These are phyloP conservation scores for Alsophila aescularia DNA, from an alignment of 2,888 invertebrate species.

Conservation along the genomic window DNA sequence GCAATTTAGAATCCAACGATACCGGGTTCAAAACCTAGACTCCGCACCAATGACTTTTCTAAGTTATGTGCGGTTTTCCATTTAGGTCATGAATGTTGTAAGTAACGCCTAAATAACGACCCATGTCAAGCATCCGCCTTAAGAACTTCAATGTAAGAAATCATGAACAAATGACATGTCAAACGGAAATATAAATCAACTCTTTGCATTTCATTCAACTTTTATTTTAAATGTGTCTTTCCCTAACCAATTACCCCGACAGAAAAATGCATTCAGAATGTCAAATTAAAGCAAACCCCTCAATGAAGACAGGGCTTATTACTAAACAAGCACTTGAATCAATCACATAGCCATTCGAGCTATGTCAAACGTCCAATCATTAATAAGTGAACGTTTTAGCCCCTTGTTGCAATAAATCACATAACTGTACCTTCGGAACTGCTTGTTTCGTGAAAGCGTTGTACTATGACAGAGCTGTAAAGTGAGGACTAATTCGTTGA, in stretches of 20 bases:
- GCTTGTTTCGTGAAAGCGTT: not conserved
- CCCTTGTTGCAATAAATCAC: conserved; percentile 4
- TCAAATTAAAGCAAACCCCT: conserved; percentile 14
- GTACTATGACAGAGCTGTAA: conserved; percentile 6
- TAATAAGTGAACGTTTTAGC: not conserved
- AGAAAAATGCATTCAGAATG: conserved; percentile 8
- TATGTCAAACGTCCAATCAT: conserved; percentile 27
- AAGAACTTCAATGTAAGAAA: too few relatives aligned
- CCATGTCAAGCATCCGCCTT: too few relatives aligned
- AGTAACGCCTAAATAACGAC: too few relatives aligned
- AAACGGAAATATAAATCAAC: not conserved
- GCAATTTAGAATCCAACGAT: too few relatives aligned
- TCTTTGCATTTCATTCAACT: not conserved
- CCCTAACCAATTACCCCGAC: conserved; percentile 1
- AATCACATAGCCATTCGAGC: conserved; percentile 28
- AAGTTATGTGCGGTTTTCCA: too few relatives aligned
- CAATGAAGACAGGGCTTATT: conserved; percentile 18
- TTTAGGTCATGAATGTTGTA: too few relatives aligned
- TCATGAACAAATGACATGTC: too few relatives aligned
- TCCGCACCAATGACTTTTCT: too few relatives aligned
- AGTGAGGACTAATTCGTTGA: not conserved
- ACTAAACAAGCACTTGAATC: conserved; percentile 33
- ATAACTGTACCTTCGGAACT: not conserved
- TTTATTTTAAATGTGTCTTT: not conserved
- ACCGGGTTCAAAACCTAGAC: too few relatives aligned